Base-by-base conservation (phyloP, 2,797 vertebrate species). In the Scarus forsteni region DNA sequence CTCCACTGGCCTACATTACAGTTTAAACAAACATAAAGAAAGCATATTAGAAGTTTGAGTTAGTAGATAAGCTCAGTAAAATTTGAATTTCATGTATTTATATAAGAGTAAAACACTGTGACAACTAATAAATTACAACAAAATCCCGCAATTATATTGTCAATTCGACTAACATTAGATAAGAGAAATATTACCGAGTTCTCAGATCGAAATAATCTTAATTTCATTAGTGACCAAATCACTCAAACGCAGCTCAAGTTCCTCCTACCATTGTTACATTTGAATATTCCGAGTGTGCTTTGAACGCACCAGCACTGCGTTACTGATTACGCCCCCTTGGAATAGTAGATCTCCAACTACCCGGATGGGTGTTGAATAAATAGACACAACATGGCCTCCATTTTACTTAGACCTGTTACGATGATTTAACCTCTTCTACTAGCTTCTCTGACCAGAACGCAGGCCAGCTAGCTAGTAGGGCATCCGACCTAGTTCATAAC, bases 401-500 rank as follows among this genome's bases (percentile, higher is more conserved):
- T 86, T 40, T 60, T 77, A 12, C 59, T 79, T 50, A 60, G 0
- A 34, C 57, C 8, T 3, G 40, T 16, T 18, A 50, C 36, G 44
- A 2, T 14, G 46, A 0, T 57, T 72, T 7, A 10, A 53, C 9
- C 10, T 12, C 16, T 14, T 9, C 14, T 45, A 7, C 40, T 58
- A 60, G 67, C 62, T 7, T 4, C 46, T 35, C 45, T 51, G 51
- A 13, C 36, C 49, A 18, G 39, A 66, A 66, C 51, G 43, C n/a
- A 60, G 56, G 82, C 63, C 80, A 80, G 56, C 48, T 48, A 8
- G 71, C 70, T 80, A 79, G 71, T 10, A 8, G 19, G 18, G 13
- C 27, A 65, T 14, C 71, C 66, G 77, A 89, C 83, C 87, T 83
- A 83, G 55, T 90, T 88, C 80, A 69, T 44, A 88, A 85, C 84